phyloP scores from a whole-genome alignment of 2,113 vertebrate genomes.

The Vidua chalybeata region DNA sequence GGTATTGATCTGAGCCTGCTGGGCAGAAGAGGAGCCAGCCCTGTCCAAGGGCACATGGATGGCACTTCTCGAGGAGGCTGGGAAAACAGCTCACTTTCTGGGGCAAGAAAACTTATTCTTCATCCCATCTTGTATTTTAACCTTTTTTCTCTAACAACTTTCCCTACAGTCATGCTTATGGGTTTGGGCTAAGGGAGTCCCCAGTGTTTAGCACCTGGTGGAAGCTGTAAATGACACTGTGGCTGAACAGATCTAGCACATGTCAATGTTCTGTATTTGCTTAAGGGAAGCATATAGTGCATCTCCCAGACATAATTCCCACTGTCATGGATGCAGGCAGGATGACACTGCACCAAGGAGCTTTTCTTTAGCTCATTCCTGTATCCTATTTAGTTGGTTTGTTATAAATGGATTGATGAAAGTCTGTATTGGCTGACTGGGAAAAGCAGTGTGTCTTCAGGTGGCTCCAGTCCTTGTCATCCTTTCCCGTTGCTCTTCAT shows the following conservation, averaged over 20 bases:
- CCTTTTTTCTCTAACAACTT: not conserved
- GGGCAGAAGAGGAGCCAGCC: not conserved
- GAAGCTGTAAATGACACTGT: not conserved
- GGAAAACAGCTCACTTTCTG: not conserved
- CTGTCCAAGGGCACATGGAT: not conserved
- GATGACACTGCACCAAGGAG: rapidly evolving
- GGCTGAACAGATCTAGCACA: not conserved
- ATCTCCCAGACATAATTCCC: not conserved
- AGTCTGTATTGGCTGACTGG: not conserved
- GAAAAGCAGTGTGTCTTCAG: not conserved
- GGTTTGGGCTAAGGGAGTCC: not conserved
- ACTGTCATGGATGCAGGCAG: not conserved
- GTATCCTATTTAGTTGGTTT: not conserved
- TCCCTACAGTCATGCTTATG: not conserved
- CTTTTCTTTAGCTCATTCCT: not conserved
- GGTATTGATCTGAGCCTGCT: not conserved
- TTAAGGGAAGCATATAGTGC: not conserved
- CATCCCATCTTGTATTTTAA: not conserved
- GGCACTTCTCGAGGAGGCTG: not conserved
- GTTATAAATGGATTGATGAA: not conserved
- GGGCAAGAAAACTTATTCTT: not conserved
- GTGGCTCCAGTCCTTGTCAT: not conserved
- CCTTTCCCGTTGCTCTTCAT: not conserved
- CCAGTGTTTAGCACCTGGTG: not conserved
- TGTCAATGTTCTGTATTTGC: not conserved